A percentile compares a stretch with the other conserved stretches of the same genome.
phyloP scores from a whole-genome alignment of 2,888 invertebrate genomes.

The Monoplex corrugatus region DNA sequence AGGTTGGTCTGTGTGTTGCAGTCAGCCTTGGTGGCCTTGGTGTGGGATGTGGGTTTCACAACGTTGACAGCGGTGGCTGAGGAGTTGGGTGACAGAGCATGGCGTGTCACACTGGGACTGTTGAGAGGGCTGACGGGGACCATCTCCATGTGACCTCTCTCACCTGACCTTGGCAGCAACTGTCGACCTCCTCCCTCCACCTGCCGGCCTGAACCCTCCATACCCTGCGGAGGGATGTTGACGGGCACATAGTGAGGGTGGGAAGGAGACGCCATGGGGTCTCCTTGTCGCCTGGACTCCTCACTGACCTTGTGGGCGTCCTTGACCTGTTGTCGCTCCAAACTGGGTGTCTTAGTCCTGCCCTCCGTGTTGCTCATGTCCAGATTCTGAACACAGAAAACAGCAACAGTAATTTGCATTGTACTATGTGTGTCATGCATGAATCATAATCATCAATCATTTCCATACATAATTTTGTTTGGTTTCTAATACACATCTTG shows the following conservation, averaged over 20 bases:
- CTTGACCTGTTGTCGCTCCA: constrained; percentile 22
- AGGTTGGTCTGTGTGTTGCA: constrained; percentile 73
- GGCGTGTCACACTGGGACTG: constrained; percentile 57
- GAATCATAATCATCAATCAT: no score
- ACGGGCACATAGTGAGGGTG: constrained; percentile 58
- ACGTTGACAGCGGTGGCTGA: constrained; percentile 71
- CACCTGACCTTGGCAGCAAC: constrained; percentile 20
- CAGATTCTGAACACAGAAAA: constrained; percentile 23
- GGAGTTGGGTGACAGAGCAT: constrained; percentile 52
- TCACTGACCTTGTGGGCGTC: constrained; percentile 47
- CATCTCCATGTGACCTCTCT: constrained; percentile 48
- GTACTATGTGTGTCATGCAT: neutral
- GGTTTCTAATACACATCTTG: no score
- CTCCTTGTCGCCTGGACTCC: constrained; percentile 49
- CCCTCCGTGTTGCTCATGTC: constrained; percentile 55
- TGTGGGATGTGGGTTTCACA: constrained; percentile 73
- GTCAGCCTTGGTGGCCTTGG: constrained; percentile 69
- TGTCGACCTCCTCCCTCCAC: constrained; percentile 39
- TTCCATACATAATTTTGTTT: no score
- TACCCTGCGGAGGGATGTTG: constrained; percentile 54
- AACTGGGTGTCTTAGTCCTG: constrained; percentile 44
- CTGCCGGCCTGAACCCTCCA: constrained; percentile 43
- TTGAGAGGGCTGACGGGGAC: constrained; percentile 58
- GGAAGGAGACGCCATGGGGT: constrained; percentile 33
- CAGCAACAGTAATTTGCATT: neutral